Base-by-base conservation (phyloP, 2,113 vertebrate genomes). In the Tachycineta bicolor region DNA sequence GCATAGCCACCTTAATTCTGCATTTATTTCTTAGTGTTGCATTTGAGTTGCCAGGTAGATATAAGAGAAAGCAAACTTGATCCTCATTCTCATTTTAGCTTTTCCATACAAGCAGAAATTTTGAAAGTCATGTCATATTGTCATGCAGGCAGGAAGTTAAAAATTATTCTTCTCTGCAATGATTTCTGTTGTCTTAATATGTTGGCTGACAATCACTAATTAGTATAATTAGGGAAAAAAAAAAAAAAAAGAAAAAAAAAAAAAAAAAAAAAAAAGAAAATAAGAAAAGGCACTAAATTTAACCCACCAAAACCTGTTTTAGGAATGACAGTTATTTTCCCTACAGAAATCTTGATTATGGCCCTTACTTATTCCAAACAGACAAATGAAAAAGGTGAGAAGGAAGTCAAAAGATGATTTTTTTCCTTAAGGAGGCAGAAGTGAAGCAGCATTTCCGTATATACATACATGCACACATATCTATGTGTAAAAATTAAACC, bases 201-300 rank as follows among this genome's bases (percentile, higher is more conserved):
- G 97, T 98, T 97, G 94, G 96, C 95, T 97, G 98, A 98, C 98
- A 98, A 98, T 98, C 98, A 98, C 76, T 82, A 77, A 96, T 95
- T 95, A 94, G 21, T 87, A 91, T 83, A 46, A 97, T 97, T 96
- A 96, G 97, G 84, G 87, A 81, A 89, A 63, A 58, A 39, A 92
- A 82, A 13, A 17, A 55, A 50, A 15, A 59, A 12, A 68, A 46
- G 41, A 58, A 39, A 92, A 78, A 59, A 12, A 68, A 46, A 29
- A 58, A 39, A 92, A 82, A 92, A 82, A 13, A 58, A 39, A 92
- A 78, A 59, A 12, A 68, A 46, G 41, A 58, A 39, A 92, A 82
- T 9, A 17, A 55, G 41, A 56, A 26, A 55, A 18, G 2, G 21
- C 17, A 60, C 28, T 70, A 81, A 93, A 90, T 88, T 86, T 81